These are phyloP conservation scores for Actinopyga echinites DNA, from an alignment of 53 echinoderm and acorn worm genomes.

Conservation along the genomic window DNA sequence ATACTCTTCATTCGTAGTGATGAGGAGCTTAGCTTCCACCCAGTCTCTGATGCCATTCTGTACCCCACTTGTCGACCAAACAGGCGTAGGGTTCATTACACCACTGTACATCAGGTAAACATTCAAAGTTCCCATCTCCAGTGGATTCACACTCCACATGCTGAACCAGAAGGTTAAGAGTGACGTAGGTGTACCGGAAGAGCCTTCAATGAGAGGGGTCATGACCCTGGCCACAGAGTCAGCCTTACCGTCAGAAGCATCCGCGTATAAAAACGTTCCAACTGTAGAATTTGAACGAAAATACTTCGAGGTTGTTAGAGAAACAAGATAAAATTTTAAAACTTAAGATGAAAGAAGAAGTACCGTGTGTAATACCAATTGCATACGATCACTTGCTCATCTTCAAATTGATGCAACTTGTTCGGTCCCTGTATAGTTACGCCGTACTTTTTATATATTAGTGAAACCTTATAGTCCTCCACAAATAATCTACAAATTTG, in stretches of 20 bases:
- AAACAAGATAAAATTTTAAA: too few species aligned
- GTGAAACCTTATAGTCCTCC: too few species aligned
- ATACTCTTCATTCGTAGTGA: not conserved
- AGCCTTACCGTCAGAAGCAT: constrained; percentile 21
- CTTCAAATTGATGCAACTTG: too few species aligned
- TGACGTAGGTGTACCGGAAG: not conserved
- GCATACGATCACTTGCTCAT: too few species aligned
- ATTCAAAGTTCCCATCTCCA: constrained; percentile 74
- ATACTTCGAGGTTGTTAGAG: too few species aligned
- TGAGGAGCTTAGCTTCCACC: constrained; percentile 12
- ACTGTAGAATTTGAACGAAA: not conserved
- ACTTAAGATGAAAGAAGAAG: too few species aligned
- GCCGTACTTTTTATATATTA: too few species aligned
- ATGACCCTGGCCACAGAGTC: constrained; percentile 17
- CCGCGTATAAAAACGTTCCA: constrained; percentile 23
- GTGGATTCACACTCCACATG: constrained; percentile 56
- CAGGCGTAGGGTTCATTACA: constrained; percentile 8
- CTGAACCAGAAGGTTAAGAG: constrained; percentile 68
- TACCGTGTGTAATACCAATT: too few species aligned
- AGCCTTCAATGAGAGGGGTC: constrained; percentile 25
- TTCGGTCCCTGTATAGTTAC: too few species aligned
- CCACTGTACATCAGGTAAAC: constrained; percentile 51
- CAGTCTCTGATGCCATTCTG: constrained; percentile 49
- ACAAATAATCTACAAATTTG: too few species aligned
- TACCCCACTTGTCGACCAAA: constrained; percentile 46